Evolutionary conservation across 2,888 invertebrate genomes (phyloP).

Genomic region (Eupeodes luniger): DNA sequence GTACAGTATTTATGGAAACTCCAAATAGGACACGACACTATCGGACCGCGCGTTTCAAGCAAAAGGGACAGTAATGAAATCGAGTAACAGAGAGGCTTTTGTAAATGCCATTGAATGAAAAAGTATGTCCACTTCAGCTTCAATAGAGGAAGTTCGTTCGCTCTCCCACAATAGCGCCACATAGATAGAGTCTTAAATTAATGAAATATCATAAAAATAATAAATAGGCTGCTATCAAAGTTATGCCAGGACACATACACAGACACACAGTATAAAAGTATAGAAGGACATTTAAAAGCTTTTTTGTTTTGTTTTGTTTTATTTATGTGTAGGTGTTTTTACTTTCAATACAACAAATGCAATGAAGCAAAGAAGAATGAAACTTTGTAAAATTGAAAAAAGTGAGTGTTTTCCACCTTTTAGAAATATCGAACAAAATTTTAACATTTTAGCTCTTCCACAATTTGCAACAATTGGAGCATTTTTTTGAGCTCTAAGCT

Average conservation of each 20-base stretch:
- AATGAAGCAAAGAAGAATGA: slow-evolving; percentile 4
- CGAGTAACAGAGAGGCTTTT: slow-evolving; percentile 25
- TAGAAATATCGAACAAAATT: slow-evolving; percentile 7
- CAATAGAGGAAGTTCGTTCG: slow-evolving; percentile 33
- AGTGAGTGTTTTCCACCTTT: slow-evolving; percentile 40
- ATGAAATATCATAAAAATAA: slow-evolving; percentile 78
- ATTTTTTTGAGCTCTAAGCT: too few species aligned
- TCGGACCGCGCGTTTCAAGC: not conserved
- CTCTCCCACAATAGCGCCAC: slow-evolving; percentile 47
- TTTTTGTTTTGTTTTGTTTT: slow-evolving; percentile 24
- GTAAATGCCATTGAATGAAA: slow-evolving; percentile 43
- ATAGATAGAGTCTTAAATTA: slow-evolving; percentile 76
- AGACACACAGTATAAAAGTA: slow-evolving; percentile 33
- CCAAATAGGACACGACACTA: slow-evolving; percentile 2
- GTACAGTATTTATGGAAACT: not conserved
- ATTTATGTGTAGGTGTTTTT: slow-evolving; percentile 27
- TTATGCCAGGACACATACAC: slow-evolving; percentile 73
- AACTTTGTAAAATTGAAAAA: slow-evolving; percentile 27
- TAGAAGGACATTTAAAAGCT: slow-evolving; percentile 48
- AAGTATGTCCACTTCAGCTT: slow-evolving; percentile 45
- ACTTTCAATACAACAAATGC: slow-evolving; percentile 30
- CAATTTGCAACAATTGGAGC: too few species aligned
- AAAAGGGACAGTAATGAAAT: slow-evolving; percentile 48
- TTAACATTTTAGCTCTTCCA: too few species aligned
- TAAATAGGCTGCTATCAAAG: slow-evolving; percentile 77